Percentiles rank a stretch among this genome's conserved stretches.
Conservation (phyloP, 2,888 invertebrate species). For the Drosophila borborema region DNA sequence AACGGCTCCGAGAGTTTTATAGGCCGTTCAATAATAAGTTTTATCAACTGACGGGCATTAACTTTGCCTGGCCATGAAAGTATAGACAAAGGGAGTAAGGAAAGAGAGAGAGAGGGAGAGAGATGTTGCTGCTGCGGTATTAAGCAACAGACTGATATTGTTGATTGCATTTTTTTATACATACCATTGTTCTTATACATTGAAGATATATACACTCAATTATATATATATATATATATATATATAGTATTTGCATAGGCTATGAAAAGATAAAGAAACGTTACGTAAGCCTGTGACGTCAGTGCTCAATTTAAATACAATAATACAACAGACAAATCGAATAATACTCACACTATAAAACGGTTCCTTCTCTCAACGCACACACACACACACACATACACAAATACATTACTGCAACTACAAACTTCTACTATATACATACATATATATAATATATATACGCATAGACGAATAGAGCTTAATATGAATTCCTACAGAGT, state of each 20-base stretch:
- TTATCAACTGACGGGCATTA: slow-evolving; percentile 93
- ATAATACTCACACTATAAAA: slow-evolving; percentile 38
- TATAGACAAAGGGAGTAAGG: neutral
- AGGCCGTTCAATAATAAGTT: slow-evolving; percentile 94
- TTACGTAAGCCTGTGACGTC: slow-evolving; percentile 32
- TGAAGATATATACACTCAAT: slow-evolving; percentile 31
- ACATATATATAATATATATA: slow-evolving; percentile 19
- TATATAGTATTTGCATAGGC: slow-evolving; percentile 39
- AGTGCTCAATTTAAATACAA: slow-evolving; percentile 71
- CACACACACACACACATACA: slow-evolving; percentile 30
- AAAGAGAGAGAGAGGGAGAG: slow-evolving; percentile 22
- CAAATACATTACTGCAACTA: slow-evolving; percentile 9
- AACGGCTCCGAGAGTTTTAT: slow-evolving; percentile 92
- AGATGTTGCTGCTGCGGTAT: slow-evolving; percentile 59
- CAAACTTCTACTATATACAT: slow-evolving; percentile 16
- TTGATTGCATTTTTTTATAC: slow-evolving; percentile 77
- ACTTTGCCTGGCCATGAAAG: slow-evolving; percentile 91
- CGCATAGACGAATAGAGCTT: slow-evolving; percentile 71
- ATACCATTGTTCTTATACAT: slow-evolving; percentile 68
- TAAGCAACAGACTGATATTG: slow-evolving; percentile 76
- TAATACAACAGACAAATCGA: slow-evolving; percentile 21
- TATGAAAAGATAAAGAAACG: slow-evolving; percentile 31
- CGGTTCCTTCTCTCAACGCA: slow-evolving; percentile 62
- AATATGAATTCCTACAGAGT: slow-evolving; percentile 68
- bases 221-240: slow-evolving; percentile 24